Conservation (phyloP, 2,888 invertebrate genomes). For the Drosophila putrida region DNA sequence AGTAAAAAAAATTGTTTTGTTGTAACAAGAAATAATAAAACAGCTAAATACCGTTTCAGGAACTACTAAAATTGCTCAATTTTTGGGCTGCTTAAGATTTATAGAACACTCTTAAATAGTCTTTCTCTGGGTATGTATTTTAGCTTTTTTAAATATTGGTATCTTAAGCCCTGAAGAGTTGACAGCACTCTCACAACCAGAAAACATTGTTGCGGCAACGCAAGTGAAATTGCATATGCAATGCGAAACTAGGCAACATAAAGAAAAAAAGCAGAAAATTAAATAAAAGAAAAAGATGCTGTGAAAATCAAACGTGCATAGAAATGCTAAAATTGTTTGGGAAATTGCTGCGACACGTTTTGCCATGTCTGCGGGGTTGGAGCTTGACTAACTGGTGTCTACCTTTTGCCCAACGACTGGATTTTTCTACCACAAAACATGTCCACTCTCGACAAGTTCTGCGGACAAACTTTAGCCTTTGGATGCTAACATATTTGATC, state of each 20-base stretch:
- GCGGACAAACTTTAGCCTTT: slow-evolving; percentile 75
- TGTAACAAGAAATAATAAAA: too few species aligned
- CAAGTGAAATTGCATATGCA: slow-evolving; percentile 76
- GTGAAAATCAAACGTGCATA: slow-evolving; percentile 61
- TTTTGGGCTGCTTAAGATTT: too few species aligned
- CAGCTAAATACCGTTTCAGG: too few species aligned
- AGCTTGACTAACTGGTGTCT: slow-evolving; percentile 10
- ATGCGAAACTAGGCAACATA: slow-evolving; percentile 53
- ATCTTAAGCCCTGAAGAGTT: too few species aligned
- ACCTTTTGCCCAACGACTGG: slow-evolving; percentile 28
- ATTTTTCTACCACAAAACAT: slow-evolving; percentile 45
- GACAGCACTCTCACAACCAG: slow-evolving; percentile 27
- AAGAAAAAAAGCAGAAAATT: slow-evolving; percentile 22
- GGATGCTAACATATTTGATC: slow-evolving; percentile 61
- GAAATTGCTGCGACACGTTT: slow-evolving; percentile 77
- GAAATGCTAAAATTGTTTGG: slow-evolving; percentile 75
- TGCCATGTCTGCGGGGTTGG: slow-evolving; percentile 44
- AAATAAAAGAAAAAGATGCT: slow-evolving; percentile 47
- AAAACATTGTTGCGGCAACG: slow-evolving; percentile 23
- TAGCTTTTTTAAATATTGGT: too few species aligned
- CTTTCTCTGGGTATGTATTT: too few species aligned
- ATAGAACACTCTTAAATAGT: too few species aligned
- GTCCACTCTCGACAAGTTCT: slow-evolving; percentile 60
- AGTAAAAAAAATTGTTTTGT: too few species aligned
- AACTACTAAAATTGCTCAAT: too few species aligned